These are phyloP conservation scores for Dichetophora obliterata DNA, from an alignment of 2,888 invertebrate species.

Conservation along the genomic window DNA sequence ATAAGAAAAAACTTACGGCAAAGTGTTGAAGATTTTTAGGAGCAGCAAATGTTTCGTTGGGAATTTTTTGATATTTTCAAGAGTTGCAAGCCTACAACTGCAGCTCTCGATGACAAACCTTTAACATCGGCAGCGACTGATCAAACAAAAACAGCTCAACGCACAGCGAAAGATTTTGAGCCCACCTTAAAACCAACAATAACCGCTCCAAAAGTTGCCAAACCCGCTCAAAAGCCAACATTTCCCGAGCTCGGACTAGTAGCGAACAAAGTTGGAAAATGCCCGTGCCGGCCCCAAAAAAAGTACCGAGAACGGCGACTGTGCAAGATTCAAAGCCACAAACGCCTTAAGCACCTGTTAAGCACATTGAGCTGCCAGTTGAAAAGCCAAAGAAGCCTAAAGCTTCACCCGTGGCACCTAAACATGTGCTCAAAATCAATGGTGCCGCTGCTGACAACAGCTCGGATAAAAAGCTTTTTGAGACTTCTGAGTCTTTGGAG, in stretches of 20 bases:
- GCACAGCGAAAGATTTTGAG: background rate
- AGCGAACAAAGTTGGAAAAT: conserved; percentile 35
- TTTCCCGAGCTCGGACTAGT: conserved; percentile 25
- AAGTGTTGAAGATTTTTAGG: too few relatives aligned
- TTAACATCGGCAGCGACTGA: conserved; percentile 37
- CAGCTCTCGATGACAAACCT: conserved; percentile 51
- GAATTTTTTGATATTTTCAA: conserved; percentile 65
- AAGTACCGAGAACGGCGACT: conserved; percentile 40
- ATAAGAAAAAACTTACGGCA: too few relatives aligned
- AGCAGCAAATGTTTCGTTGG: conserved; percentile 70
- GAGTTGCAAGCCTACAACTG: conserved; percentile 47
- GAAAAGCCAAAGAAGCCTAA: conserved; percentile 16
- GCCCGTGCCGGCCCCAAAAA: conserved; percentile 43
- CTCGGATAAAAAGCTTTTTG: conserved; percentile 59
- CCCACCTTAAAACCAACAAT: background rate
- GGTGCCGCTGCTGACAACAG: conserved; percentile 48
- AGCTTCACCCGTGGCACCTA: conserved; percentile 41
- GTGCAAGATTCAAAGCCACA: conserved; percentile 40
- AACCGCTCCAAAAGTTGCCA: background rate
- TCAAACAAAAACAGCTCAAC: background rate
- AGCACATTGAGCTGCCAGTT: background rate
- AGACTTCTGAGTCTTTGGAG: conserved; percentile 55
- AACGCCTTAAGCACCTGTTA: conserved; percentile 16
- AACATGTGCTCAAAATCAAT: conserved; percentile 41
- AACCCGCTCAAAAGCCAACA: background rate